Conservation (phyloP, 2,797 vertebrate species). For the Melanotaenia trifasciata region DNA sequence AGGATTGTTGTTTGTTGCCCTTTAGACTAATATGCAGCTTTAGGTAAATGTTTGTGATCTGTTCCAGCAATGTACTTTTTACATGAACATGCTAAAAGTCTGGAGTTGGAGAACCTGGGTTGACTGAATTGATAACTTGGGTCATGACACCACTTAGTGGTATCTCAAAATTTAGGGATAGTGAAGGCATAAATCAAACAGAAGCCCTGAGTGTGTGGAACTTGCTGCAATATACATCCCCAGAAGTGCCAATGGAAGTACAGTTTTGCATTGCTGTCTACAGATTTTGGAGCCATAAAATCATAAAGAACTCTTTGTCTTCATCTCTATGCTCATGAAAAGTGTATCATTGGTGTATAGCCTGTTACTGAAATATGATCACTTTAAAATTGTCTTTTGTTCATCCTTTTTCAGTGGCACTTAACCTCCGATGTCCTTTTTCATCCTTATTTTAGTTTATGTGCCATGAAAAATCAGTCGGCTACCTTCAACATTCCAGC, state of each 20-base stretch:
- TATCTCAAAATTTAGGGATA: background rate
- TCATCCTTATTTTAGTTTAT: conserved; percentile 64
- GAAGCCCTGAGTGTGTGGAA: background rate
- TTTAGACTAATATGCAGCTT: background rate
- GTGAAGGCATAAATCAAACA: background rate
- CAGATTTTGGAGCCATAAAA: background rate
- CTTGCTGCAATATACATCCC: background rate
- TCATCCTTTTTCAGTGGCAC: conserved; percentile 63
- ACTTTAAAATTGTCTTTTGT: conserved; percentile 61
- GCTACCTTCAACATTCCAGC: conserved; percentile 65
- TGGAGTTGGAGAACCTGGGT: background rate
- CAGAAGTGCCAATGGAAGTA: background rate
- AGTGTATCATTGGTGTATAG: conserved; percentile 26
- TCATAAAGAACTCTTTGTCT: background rate
- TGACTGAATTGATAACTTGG: background rate
- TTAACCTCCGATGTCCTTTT: conserved; percentile 70
- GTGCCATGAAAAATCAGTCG: conserved; percentile 69
- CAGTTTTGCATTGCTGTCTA: background rate
- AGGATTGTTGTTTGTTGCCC: background rate
- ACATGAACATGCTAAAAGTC: background rate
- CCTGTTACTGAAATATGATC: conserved; percentile 64
- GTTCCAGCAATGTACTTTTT: background rate
- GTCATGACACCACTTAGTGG: background rate
- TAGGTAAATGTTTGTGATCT: background rate
- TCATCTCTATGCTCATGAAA: conserved; percentile 14